phyloP scores from a whole-genome alignment of 2,113 vertebrate species.

The Acinonyx jubatus region DNA sequence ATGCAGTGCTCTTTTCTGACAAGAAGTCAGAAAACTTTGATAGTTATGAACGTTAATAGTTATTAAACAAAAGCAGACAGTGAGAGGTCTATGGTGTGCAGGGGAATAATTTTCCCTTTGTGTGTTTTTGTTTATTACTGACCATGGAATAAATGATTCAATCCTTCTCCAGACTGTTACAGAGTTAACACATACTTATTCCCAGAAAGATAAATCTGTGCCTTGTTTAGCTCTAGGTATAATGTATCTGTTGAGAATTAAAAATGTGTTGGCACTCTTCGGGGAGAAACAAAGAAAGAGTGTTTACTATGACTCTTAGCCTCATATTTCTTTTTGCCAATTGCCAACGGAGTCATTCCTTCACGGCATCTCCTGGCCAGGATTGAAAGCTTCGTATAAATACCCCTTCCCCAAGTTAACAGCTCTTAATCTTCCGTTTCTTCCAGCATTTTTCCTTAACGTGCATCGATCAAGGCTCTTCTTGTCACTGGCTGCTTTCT shows the following conservation, averaged over 20 bases:
- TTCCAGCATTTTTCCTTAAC: not conserved
- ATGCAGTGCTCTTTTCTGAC: slow-evolving; percentile 32
- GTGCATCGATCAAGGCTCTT: slow-evolving; percentile 10
- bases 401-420: not conserved
- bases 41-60: slow-evolving; percentile 65
- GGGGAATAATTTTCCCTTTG: slow-evolving; percentile 59
- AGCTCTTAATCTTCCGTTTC: not conserved
- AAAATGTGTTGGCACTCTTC: slow-evolving; percentile 76
- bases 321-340: slow-evolving; percentile 48
- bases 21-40: slow-evolving; percentile 68
- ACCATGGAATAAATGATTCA: slow-evolving; percentile 56
- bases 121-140: slow-evolving; percentile 68
- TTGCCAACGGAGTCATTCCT: slow-evolving; percentile 37
- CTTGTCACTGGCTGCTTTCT: slow-evolving; percentile 39
- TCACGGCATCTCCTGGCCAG: not conserved
- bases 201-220: slow-evolving; percentile 75
- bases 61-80: slow-evolving; percentile 76
- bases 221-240: slow-evolving; percentile 76
- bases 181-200: slow-evolving; percentile 52
- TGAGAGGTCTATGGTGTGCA: not conserved
- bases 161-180: slow-evolving; percentile 37
- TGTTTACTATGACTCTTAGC: slow-evolving; percentile 74
- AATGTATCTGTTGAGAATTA: slow-evolving; percentile 79
- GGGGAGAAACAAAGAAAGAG: slow-evolving; percentile 54
- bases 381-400: not conserved